Base-by-base conservation (phyloP, 1,140 invertebrate genomes). In the Theocolax elegans region DNA sequence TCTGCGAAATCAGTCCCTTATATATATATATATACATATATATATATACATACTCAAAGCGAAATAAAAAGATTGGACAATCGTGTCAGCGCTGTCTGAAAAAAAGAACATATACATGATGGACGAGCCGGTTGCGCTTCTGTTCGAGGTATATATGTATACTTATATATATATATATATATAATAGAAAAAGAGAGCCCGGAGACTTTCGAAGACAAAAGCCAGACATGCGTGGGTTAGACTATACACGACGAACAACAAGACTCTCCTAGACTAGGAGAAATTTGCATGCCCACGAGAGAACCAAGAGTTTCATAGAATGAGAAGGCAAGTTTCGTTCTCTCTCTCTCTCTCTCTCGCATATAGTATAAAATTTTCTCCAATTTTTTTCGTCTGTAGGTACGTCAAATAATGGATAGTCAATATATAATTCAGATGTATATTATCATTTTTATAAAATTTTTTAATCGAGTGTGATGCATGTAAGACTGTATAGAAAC, bases 231-330 rank as follows among this genome's bases (percentile, higher is more conserved):
- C 19, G 62, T 51, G 12, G 62, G 46, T 7, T 51, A n/a, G 19
- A 2, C 21, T 1, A 2, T 13, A 25, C 21, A 19, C 13, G 35
- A 9, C 10, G 51, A 10, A 9, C 3, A 40, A 42, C 40, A 59
- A 59, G 29, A 25, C 42, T 17, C 40, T n/a, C 9, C 21, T 0
- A 17, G 29, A 56, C 25, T 12, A 12, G 25, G 60, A 31, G 35
- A 65, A 40, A 44, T 65, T 65, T 65, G 63, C 48, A 65, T 65
- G 49, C 48, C 15, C n/a, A n/a, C n/a, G n/a, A n/a, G n/a, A n/a
- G n/a, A n/a, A n/a, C n/a, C 29, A 48, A 38, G 35, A 42, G 63
- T 65, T 65, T 25, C 35, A 40, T 23, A 35, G 13, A 65, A 38
- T 15, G 31, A 15, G 35, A 49, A 21, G 54, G 35, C 46, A 25